phyloP scores from a whole-genome alignment of 35 echinoderm and acorn worm genomes.

The Stichopus chloronotus region DNA sequence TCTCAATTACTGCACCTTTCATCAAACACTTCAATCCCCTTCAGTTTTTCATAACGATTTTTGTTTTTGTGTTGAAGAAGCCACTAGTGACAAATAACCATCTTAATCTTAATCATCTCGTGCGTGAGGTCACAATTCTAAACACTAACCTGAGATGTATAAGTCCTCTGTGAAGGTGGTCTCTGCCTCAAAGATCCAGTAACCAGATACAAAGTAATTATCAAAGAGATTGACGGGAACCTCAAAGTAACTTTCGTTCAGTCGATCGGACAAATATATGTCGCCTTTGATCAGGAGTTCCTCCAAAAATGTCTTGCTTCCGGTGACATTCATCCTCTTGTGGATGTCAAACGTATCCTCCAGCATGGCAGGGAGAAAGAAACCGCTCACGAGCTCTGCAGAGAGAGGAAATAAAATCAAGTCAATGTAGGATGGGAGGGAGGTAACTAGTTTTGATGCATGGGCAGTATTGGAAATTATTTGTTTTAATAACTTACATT shows the following conservation, averaged over 20 bases:
- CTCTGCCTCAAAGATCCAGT: slow-evolving; percentile 33
- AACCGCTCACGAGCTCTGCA: slow-evolving; percentile 35
- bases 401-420: not conserved
- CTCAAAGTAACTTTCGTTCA: not conserved
- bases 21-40: no score
- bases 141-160: slow-evolving; percentile 5
- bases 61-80: no score
- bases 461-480: no score
- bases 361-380: not conserved
- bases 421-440: not conserved
- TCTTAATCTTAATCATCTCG: no score
- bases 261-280: not conserved
- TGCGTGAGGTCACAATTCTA: no score
- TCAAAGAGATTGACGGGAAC: slow-evolving; percentile 6
- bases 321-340: slow-evolving; percentile 30
- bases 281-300: not conserved
- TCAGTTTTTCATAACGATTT: no score
- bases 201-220: slow-evolving; percentile 36
- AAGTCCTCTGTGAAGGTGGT: slow-evolving; percentile 15
- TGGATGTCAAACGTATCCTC: slow-evolving; percentile 20
- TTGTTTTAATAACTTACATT: no score
- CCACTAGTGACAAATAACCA: no score
- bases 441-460: no score
- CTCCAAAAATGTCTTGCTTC: slow-evolving; percentile 12
- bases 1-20: no score